Percentiles rank a stretch among this genome's conserved stretches.
Conservation (phyloP, 2,888 invertebrate species). For the Rhyacophila evoluta region DNA sequence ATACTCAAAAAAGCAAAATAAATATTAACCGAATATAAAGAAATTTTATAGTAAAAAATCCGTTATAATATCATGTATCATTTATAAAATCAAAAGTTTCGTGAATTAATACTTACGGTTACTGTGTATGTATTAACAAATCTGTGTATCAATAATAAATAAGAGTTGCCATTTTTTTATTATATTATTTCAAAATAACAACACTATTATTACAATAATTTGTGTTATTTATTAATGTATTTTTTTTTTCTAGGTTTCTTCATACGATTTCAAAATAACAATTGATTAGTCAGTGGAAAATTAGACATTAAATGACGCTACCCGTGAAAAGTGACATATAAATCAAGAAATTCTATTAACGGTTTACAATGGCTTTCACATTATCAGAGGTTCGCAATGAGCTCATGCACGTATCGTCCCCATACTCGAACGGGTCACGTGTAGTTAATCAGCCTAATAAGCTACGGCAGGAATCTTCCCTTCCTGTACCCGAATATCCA, state of each 20-base stretch:
- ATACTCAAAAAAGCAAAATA: no score
- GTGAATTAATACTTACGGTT: no score
- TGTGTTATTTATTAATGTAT: no score
- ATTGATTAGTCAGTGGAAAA: background rate
- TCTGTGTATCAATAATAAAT: no score
- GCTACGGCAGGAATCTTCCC: background rate
- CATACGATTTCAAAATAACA: background rate
- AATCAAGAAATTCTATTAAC: background rate
- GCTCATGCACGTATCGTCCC: constrained; percentile 27
- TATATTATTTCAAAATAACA: no score
- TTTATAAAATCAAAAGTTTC: no score
- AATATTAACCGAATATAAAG: no score
- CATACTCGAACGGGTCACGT: background rate
- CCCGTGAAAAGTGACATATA: background rate
- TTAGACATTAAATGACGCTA: background rate
- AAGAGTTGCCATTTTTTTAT: no score
- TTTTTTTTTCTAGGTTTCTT: background rate
- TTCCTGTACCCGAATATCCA: background rate
- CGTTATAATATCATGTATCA: no score
- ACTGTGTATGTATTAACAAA: no score
- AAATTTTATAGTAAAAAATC: no score
- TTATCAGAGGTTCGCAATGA: constrained; percentile 38
- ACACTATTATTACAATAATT: no score
- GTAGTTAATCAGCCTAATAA: background rate
- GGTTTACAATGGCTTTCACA: constrained; percentile 41